Conservation (phyloP, 2,888 invertebrate species). For the Athrips mouffetella region DNA sequence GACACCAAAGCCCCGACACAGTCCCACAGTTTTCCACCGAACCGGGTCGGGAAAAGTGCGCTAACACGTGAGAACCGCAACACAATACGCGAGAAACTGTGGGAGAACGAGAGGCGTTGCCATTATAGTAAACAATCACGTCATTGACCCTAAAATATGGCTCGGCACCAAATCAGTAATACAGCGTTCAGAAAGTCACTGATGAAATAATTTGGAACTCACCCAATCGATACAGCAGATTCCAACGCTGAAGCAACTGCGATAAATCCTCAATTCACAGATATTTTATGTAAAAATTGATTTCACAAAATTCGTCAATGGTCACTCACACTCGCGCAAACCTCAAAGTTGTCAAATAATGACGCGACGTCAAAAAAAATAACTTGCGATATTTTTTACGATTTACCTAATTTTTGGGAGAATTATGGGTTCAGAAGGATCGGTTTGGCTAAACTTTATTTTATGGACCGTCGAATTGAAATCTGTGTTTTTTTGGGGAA, state of each 20-base stretch:
- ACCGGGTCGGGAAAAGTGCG: slow-evolving; percentile 49
- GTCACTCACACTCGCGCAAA: slow-evolving; percentile 36
- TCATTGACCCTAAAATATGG: slow-evolving; percentile 60
- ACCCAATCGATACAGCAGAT: slow-evolving; percentile 36
- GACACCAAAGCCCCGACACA: slow-evolving; percentile 12
- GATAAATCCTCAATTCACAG: slow-evolving; percentile 26
- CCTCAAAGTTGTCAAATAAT: slow-evolving; percentile 35
- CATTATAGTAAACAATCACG: slow-evolving; percentile 78
- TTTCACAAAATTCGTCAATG: slow-evolving; percentile 48
- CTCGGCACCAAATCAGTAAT: slow-evolving; percentile 22
- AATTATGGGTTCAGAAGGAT: no score
- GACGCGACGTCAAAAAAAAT: slow-evolving; percentile 34
- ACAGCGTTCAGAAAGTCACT: slow-evolving; percentile 11
- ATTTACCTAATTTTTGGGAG: background rate
- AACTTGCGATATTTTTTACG: background rate
- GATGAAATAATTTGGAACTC: slow-evolving; percentile 35
- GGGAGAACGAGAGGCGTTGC: slow-evolving; percentile 76
- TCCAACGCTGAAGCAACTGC: slow-evolving; percentile 21
- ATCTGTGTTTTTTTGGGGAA: no score
- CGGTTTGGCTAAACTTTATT: no score
- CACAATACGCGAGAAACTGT: slow-evolving; percentile 74
- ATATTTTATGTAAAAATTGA: slow-evolving; percentile 35
- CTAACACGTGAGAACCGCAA: slow-evolving; percentile 63
- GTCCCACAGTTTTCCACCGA: slow-evolving; percentile 29
- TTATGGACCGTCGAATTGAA: no score